Evolutionary conservation across 1,140 invertebrate species (phyloP).

Genomic region (Caenorhabditis inopinata): DNA sequence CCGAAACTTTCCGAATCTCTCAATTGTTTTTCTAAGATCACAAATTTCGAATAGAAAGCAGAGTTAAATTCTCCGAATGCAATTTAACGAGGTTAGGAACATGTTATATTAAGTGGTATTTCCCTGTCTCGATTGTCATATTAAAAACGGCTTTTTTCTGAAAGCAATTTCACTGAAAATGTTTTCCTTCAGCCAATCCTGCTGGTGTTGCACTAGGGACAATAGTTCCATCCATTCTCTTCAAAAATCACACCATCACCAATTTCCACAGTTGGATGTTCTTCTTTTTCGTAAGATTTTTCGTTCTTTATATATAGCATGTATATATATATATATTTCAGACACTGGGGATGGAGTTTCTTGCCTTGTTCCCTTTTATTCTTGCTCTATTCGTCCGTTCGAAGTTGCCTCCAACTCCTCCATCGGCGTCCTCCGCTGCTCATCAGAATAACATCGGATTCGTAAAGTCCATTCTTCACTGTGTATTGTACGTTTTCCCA

Average conservation of each 20-base stretch:
- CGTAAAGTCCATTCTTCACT: constrained; percentile 11
- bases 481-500: constrained; percentile 31
- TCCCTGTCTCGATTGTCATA: no score
- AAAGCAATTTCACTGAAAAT: constrained; percentile 6
- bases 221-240: constrained; percentile 56
- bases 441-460: constrained; percentile 25
- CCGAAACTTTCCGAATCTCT: no score
- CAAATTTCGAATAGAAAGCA: no score
- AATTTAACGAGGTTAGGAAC: no score
- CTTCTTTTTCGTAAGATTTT: constrained; percentile 21
- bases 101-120: no score
- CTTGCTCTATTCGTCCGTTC: not conserved
- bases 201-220: constrained; percentile 64
- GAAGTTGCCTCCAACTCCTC: constrained; percentile 27
- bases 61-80: no score
- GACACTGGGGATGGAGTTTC: constrained; percentile 16
- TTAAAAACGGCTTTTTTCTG: no score
- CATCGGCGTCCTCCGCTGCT: constrained; percentile 25
- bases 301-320: not conserved
- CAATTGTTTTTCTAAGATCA: no score
- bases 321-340: not conserved
- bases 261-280: constrained; percentile 51
- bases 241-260: constrained; percentile 32
- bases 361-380: not conserved
- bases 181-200: constrained; percentile 58